Percentiles rank a stretch among this genome's conserved stretches.
Conservation (phyloP, 1,140 invertebrate species). For the Drosophila santomea region DNA sequence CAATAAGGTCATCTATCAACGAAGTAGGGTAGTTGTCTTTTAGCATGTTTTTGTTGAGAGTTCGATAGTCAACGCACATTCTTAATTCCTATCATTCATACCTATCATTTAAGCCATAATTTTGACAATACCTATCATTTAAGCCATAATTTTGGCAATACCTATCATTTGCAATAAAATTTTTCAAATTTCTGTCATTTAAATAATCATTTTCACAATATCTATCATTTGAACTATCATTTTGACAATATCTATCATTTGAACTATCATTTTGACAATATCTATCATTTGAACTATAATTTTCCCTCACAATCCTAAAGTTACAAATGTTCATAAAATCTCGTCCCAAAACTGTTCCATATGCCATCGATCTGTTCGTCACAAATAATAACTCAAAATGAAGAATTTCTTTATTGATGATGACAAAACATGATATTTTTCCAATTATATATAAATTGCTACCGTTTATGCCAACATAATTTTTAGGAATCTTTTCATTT, state of each 20-base stretch:
- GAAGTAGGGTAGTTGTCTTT: no score
- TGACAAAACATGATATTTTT: constrained; percentile 4
- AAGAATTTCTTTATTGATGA: background rate
- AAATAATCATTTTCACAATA: no score
- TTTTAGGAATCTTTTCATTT: background rate
- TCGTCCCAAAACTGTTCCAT: background rate
- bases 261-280: no score
- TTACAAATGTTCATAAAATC: constrained; percentile 15
- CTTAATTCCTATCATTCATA: no score
- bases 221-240: no score
- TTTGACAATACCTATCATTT: background rate
- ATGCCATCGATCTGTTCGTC: constrained; percentile 1
- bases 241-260: no score
- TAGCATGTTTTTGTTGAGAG: no score
- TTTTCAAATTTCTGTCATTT: background rate
- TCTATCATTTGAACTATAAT: no score
- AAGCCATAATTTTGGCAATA: no score
- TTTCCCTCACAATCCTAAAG: background rate
- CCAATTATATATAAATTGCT: background rate
- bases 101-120: no score
- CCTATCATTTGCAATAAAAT: background rate
- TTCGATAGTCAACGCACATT: no score
- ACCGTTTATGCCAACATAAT: constrained; percentile 2
- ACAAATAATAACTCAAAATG: constrained; percentile 3
- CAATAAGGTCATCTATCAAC: no score